These are phyloP conservation scores for Danio albolineatus DNA, from an alignment of 2,797 vertebrate genomes.

Conservation along the genomic window DNA sequence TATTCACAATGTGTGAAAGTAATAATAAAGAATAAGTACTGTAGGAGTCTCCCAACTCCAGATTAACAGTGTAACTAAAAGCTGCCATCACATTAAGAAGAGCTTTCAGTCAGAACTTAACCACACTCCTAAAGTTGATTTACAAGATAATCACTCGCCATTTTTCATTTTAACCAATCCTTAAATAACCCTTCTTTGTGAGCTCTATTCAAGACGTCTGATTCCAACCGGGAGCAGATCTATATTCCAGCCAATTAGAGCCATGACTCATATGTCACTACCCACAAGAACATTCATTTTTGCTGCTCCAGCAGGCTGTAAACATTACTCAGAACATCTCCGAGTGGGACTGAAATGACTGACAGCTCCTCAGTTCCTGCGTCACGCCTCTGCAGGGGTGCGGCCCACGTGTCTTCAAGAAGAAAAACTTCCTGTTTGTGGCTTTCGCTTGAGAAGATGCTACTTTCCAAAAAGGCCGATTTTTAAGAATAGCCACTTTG, in stretches of 20 bases:
- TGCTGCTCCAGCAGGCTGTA: constrained; percentile 51
- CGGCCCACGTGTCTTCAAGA: constrained; percentile 49
- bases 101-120: constrained; percentile 43
- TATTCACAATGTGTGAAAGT: not conserved
- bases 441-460: constrained; percentile 21
- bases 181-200: constrained; percentile 61
- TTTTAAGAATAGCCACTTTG: constrained; percentile 31
- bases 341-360: constrained; percentile 52
- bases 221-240: constrained; percentile 63
- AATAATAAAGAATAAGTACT: not conserved
- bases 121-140: constrained; percentile 58
- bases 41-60: not conserved
- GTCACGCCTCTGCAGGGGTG: constrained; percentile 49
- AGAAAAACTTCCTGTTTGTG: constrained; percentile 45
- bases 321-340: constrained; percentile 58
- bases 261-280: constrained; percentile 73
- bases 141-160: constrained; percentile 58
- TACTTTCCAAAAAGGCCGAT: constrained; percentile 22
- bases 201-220: constrained; percentile 59
- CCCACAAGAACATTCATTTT: constrained; percentile 61
- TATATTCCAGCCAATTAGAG: constrained; percentile 69
- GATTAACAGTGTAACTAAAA: not conserved
- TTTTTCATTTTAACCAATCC: constrained; percentile 50
- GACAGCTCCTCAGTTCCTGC: constrained; percentile 46
- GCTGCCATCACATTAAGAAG: not conserved